Base-by-base conservation (phyloP, 2,888 invertebrate genomes). In the Leptinotarsa rubiginosa region DNA sequence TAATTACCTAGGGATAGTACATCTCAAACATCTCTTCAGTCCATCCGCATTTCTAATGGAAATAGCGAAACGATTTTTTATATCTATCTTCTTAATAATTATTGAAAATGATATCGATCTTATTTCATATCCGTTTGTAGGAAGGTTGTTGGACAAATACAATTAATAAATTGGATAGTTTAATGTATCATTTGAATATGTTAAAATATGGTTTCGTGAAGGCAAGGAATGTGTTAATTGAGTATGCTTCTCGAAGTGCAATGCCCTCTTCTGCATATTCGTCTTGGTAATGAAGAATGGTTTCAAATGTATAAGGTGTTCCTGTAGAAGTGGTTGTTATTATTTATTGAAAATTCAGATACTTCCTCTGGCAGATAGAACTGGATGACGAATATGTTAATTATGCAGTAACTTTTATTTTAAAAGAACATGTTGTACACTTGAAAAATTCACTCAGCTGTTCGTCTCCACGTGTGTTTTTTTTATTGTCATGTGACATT, bases 1-100 rank as follows among this genome's bases (percentile, higher is more conserved):
- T 47, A 65, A 65, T 65, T 22, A 49, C 20, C 7, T 49, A 47
- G 20, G 50, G 22, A 67, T 22, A 22, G 22, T 22, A 56, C 22
- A 56, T 22, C 4, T 22, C 20, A 4, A 22, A 56, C 13, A 18
- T 20, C 22, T 22, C 15, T 25, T 52, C 56, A 13, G 22, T 22
- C 16, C 56, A 56, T 56, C 56, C 56, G 56, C 56, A 56, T 56
- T 67, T 31, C 66, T 49, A 67, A 31, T 47, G 47, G 13, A 65
- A 12, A 10, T 67, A 13, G 13, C 20, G 15, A 22, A 25, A 56
- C 20, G 18, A 56, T 56, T 2, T 16, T 56, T 56, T 4, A 20
- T 56, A 20, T 56, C 1, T 56, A 15, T 13, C 12, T 56, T 22
- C 3, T 4, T 22, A 3, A 20, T 56, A 22, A 56, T 56, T 22